phyloP scores from a whole-genome alignment of 2,888 invertebrate genomes.

The Coleophora deauratella region DNA sequence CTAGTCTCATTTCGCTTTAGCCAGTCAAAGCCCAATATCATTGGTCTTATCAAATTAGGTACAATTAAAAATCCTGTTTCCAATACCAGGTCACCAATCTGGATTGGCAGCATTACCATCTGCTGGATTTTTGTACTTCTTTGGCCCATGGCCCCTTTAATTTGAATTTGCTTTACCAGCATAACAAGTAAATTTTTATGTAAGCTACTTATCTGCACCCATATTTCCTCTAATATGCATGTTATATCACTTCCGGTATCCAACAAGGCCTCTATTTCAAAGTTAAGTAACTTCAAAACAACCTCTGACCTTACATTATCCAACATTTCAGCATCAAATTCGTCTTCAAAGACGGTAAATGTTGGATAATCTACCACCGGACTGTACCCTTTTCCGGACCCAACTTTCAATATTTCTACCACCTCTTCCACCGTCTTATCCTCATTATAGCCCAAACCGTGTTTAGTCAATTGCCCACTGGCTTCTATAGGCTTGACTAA shows the following conservation, averaged over 20 bases:
- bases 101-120: background rate
- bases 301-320: background rate
- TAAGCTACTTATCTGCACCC: too few species aligned
- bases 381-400: background rate
- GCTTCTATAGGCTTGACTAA: background rate
- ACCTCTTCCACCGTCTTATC: background rate
- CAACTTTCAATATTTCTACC: background rate
- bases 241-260: background rate
- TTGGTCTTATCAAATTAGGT: background rate
- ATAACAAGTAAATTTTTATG: background rate
- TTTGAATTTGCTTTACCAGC: background rate
- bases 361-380: too few species aligned
- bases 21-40: background rate
- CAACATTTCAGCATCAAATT: background rate
- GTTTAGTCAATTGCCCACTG: background rate
- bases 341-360: background rate
- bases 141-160: background rate
- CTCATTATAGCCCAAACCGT: background rate
- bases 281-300: background rate
- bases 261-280: background rate
- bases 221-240: background rate
- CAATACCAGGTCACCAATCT: background rate
- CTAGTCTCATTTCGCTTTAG: background rate
- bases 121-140: background rate
- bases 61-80: background rate